Evolutionary conservation across 2,113 vertebrate species (phyloP), one percentile per base, ranked within the genome.

Genomic region (Phodopus roborovskii): DNA sequence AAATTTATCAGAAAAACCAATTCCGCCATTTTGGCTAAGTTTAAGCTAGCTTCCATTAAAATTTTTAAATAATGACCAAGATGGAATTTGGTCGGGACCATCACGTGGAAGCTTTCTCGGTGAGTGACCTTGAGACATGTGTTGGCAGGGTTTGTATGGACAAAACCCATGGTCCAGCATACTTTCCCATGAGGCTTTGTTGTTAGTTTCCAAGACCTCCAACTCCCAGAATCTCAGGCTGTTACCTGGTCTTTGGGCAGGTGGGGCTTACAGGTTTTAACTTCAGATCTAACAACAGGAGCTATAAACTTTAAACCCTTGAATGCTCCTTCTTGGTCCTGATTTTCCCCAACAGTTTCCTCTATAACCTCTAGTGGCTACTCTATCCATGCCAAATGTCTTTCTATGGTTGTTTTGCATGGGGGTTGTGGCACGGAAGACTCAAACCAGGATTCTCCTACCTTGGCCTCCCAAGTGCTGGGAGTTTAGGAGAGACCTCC

Each of bases 301-400:
- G 28, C 28, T 56, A 66, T 85, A 92, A 84, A 68, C 26, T 78
- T 94, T 60, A 95, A 68, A 86, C 30, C 6, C 73, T 42, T 12
- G 4, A 94, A 56, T 85, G 89, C 56, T 83, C 33, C 56, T 50
- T 89, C 81, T 94, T 92, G 19, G 48, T 70, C 56, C 73, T 77
- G 36, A 39, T 71, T 78, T 56, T 68, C 70, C 70, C 83, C 66
- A 71, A 66, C 24, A 42, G 26, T 64, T 74, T 84, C 30, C 30
- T 94, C 12, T n/a, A 24, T 22, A 81, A 45, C 36, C 33, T 53
- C 22, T 45, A n/a, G n/a, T n/a, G 45, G 24, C 39, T 56, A 5
- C 26, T 85, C 42, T 50, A 66, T 3, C 7, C 20, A n/a, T 16
- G 33, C 19, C 62, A 16, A 24, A 26, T 1, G 0, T 66, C 42